phyloP scores from a whole-genome alignment of 2,797 vertebrate species.

The Poeciliopsis infans region DNA sequence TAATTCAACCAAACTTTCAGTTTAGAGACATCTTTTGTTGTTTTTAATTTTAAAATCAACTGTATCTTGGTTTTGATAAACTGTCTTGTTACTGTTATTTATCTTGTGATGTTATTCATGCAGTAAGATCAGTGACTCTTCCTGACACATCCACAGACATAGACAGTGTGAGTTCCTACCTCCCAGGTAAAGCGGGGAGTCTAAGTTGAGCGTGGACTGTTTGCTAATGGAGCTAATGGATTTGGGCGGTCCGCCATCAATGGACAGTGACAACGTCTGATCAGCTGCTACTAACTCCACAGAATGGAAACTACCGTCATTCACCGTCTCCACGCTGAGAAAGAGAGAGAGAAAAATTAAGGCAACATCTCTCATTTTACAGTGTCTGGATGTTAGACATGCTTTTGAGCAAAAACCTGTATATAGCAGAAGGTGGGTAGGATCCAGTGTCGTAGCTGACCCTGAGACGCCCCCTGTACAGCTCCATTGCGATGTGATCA shows the following conservation, averaged over 20 bases:
- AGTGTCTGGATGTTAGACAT: not conserved
- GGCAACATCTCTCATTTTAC: slow-evolving; percentile 27
- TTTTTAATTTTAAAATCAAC: not conserved
- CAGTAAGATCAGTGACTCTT: too few relatives aligned
- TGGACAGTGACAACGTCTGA: slow-evolving; percentile 90
- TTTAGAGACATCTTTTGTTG: not conserved
- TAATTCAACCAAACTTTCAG: not conserved
- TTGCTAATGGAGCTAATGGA: slow-evolving; percentile 93
- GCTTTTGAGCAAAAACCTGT: slow-evolving; percentile 84
- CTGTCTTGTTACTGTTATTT: not conserved
- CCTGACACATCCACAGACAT: not conserved
- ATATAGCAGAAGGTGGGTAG: slow-evolving; percentile 94
- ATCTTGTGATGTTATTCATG: too few relatives aligned
- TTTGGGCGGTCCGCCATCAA: slow-evolving; percentile 94
- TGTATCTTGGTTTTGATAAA: not conserved
- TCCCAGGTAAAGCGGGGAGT: slow-evolving; percentile 94
- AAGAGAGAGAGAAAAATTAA: slow-evolving; percentile 19
- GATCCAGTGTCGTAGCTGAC: slow-evolving; percentile 95
- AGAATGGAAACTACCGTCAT: slow-evolving; percentile 95
- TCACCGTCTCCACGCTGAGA: slow-evolving; percentile 94
- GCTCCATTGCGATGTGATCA: slow-evolving; percentile 93
- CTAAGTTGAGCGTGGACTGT: slow-evolving; percentile 89
- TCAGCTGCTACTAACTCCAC: slow-evolving; percentile 93
- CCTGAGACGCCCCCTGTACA: slow-evolving; percentile 93
- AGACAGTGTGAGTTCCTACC: slow-evolving; percentile 78